phyloP scores from a whole-genome alignment of 2,888 invertebrate species.

The Tipula helvola region DNA sequence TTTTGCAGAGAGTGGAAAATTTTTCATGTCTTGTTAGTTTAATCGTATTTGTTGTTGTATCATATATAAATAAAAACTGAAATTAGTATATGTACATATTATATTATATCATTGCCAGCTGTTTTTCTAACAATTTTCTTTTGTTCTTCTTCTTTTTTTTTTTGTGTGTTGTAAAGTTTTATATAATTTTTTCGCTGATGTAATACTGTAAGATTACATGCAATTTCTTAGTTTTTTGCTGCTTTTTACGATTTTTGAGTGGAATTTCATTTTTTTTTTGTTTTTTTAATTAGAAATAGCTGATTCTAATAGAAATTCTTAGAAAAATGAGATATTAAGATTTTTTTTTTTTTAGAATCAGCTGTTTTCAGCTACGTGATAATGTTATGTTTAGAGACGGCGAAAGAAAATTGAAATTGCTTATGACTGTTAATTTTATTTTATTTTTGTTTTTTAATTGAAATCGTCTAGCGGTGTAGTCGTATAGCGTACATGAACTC shows the following conservation, averaged over 20 bases:
- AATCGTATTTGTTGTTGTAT: not conserved
- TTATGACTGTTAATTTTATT: not conserved
- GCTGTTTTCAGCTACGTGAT: not conserved
- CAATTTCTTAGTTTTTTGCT: not conserved
- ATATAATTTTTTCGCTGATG: not conserved
- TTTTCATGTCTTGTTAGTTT: not conserved
- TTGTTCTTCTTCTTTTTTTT: not conserved
- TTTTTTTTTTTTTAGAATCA: not conserved
- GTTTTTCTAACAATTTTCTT: not conserved
- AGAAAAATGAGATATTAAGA: not conserved
- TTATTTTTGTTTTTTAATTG: not conserved
- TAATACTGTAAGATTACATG: not conserved
- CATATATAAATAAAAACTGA: not conserved
- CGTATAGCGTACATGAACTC: not conserved
- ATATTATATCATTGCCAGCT: not conserved
- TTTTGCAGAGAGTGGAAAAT: not conserved
- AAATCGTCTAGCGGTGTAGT: not conserved
- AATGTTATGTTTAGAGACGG: not conserved
- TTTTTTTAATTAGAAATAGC: not conserved
- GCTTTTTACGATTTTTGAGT: not conserved
- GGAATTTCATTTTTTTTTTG: not conserved
- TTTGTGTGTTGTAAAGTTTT: not conserved
- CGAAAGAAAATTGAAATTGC: not conserved
- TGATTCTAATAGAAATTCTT: not conserved
- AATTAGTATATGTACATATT: not conserved